phyloP scores from a whole-genome alignment of 2,113 vertebrate genomes.

The Columbina picui region DNA sequence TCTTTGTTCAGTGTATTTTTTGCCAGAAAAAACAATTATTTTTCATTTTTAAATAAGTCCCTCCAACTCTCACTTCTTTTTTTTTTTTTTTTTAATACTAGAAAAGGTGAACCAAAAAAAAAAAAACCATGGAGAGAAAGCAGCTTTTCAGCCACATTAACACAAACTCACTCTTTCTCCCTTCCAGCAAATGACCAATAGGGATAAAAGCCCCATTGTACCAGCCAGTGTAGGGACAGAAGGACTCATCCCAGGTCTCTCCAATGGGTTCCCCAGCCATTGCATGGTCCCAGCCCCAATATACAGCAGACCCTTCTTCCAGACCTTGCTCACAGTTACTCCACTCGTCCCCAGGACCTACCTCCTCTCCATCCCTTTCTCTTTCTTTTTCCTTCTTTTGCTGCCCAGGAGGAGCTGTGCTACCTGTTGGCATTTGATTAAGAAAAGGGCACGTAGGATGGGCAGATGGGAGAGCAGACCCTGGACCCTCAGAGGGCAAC shows the following conservation, averaged over 20 bases:
- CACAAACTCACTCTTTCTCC: neutral
- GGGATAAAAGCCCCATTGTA: neutral
- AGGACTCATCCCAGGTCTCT: neutral
- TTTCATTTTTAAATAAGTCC: neutral
- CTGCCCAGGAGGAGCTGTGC: neutral
- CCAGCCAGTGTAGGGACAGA: accelerated
- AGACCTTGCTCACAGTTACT: neutral
- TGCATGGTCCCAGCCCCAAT: neutral
- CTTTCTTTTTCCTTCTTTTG: neutral
- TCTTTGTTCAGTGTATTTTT: neutral
- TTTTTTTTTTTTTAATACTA: neutral
- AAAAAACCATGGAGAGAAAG: neutral
- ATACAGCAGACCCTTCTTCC: neutral
- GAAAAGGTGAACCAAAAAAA: neutral
- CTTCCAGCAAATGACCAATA: neutral
- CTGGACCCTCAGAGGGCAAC: neutral
- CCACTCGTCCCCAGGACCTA: neutral
- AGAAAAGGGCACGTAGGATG: neutral
- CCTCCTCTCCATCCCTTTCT: neutral
- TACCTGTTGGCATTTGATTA: neutral
- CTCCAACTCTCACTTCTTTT: neutral
- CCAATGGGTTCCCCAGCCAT: neutral
- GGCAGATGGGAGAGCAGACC: neutral
- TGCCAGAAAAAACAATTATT: neutral
- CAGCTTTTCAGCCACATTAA: neutral